A percentile compares a stretch with the other conserved stretches of the same genome.
Conservation (phyloP, 2,888 invertebrate genomes). For the Abrostola triplasia region DNA sequence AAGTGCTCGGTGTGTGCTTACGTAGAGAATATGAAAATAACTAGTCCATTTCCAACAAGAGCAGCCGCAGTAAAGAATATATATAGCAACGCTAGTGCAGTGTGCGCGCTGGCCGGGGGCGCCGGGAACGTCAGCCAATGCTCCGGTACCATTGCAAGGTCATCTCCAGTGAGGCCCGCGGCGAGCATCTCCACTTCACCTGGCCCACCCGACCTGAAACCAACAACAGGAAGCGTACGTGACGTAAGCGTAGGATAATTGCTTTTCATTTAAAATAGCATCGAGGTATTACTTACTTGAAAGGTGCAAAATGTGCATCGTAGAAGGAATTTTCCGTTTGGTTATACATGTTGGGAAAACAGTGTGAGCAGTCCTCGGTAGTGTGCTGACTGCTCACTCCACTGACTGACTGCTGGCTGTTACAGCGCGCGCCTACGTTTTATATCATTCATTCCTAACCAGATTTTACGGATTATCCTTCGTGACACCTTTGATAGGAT, state of each 20-base stretch:
- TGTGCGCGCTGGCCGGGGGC: slow-evolving; percentile 94
- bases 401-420: slow-evolving; percentile 83
- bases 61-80: slow-evolving; percentile 92
- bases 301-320: slow-evolving; percentile 80
- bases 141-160: slow-evolving; percentile 92
- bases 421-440: slow-evolving; percentile 58
- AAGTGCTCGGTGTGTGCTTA: slow-evolving; percentile 73
- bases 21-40: slow-evolving; percentile 95
- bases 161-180: slow-evolving; percentile 93
- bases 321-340: slow-evolving; percentile 72
- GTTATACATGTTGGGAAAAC: slow-evolving; percentile 72
- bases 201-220: slow-evolving; percentile 65
- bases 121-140: slow-evolving; percentile 95
- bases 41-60: slow-evolving; percentile 94
- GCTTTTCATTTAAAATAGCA: neutral
- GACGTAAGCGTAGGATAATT: no score
- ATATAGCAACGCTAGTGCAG: slow-evolving; percentile 93
- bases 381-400: slow-evolving; percentile 75
- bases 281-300: slow-evolving; percentile 70
- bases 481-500: slow-evolving; percentile 81
- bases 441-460: slow-evolving; percentile 78
- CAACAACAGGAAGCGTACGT: neutral
- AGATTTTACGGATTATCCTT: slow-evolving; percentile 81
- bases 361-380: slow-evolving; percentile 85
- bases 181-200: slow-evolving; percentile 88